Base-by-base conservation (phyloP, 2,888 invertebrate genomes). In the Muschampia plurimacula region DNA sequence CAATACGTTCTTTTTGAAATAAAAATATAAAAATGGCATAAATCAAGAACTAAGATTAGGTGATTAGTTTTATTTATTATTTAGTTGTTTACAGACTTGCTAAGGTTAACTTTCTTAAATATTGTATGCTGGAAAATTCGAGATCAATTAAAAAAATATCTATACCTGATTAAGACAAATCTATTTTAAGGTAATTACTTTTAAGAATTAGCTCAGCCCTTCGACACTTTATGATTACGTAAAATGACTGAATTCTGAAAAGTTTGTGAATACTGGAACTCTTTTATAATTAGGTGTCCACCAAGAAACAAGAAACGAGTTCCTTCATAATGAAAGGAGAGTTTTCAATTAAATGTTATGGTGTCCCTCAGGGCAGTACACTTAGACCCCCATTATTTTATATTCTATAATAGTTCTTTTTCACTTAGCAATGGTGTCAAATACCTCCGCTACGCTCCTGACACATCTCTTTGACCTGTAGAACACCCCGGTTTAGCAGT, bases 401-500 rank as follows among this genome's bases (percentile, higher is more conserved):
- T 2, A 62, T 55, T 13, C 0, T 22, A 22, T 39, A 32, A 52
- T 78, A 22, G 3, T 55, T 80, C 80, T 73, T 67, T 75, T 76
- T 77, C 66, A 77, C 76, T 76, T 74, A 82, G 83, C 84, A 86
- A 86, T 86, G 85, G 86, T 77, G 84, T 86, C 82, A 79, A 82
- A 80, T 79, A 88, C 90, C 89, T 75, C 87, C 92, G 80, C 86
- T 94, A 94, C 94, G 94, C 94, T 88, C 93, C 94, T 94, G 94
- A 92, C 92, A 87, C 82, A 79, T 83, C 88, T 92, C 92, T 93
- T 88, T 85, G 91, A 91, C 92, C 92, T 87, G 85, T 74, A 73
- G 79, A 89, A 89, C 94, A 93, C 93, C 94, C 94, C 93, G 92
- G 92, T 83, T 79, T 78, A 83, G 90, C 93, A 93, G 92, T 89